A percentile compares a stretch with the other conserved stretches of the same genome.
These are phyloP conservation scores for Halocynthia roretzi DNA, from an alignment of 23 tunicate species.

Conservation along the genomic window DNA sequence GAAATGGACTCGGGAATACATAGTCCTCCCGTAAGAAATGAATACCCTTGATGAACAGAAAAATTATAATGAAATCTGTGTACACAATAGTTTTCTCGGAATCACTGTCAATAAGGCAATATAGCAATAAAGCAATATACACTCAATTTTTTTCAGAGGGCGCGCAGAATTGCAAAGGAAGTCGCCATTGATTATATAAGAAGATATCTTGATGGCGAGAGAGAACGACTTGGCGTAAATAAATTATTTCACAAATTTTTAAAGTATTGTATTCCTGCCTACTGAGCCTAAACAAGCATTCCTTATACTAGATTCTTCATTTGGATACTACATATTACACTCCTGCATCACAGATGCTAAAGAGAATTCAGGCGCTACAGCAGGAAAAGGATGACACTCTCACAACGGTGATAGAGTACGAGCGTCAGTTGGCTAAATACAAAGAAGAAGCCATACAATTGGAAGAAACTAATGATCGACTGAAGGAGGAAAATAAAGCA, in stretches of 20 bases:
- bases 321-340: not conserved
- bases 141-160: constrained; percentile 41
- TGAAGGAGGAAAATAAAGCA: constrained; percentile 41
- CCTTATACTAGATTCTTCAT: not conserved
- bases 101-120: no score
- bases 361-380: constrained; percentile 44
- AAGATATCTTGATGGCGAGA: constrained; percentile 83
- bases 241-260: no score
- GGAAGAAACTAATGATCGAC: constrained; percentile 29
- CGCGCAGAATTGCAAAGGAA: constrained; percentile 85
- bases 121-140: no score
- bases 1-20: constrained; percentile 89
- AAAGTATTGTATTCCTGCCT: no score
- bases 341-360: constrained; percentile 44
- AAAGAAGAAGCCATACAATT: constrained; percentile 51
- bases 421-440: constrained; percentile 32
- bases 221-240: constrained; percentile 59
- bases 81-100: no score
- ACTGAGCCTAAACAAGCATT: no score
- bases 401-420: constrained; percentile 57
- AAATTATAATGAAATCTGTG: no score
- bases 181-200: constrained; percentile 89
- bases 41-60: no score
- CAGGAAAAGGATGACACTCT: constrained; percentile 65
- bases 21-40: constrained; percentile 56